Evolutionary conservation across 30 jellyfish, hydroid and myxozoan species (phyloP).

Genomic region (Phacellophora camtschatica): DNA sequence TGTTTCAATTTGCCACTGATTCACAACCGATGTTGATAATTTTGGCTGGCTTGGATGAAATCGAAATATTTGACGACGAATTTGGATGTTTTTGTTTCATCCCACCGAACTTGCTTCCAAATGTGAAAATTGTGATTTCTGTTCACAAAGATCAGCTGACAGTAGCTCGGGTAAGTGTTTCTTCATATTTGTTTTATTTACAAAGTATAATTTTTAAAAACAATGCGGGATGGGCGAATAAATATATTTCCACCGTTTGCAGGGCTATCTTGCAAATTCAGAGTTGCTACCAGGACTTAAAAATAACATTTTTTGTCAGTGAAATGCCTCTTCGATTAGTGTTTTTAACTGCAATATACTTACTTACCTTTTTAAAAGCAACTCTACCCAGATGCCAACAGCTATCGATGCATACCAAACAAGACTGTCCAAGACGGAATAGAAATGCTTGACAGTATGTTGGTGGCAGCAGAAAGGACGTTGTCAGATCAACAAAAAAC

Average conservation of each 20-base stretch:
- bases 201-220: not conserved
- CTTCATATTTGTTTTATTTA: not conserved
- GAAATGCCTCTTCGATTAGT: no score
- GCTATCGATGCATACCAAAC: constrained; percentile 35
- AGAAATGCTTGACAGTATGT: constrained; percentile 57
- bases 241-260: not conserved
- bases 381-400: constrained; percentile 16
- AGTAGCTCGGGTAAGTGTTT: constrained; percentile 13
- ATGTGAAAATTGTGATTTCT: constrained; percentile 56
- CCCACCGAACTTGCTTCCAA: constrained; percentile 15
- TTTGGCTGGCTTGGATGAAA: constrained; percentile 50
- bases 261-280: not conserved
- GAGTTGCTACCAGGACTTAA: no score
- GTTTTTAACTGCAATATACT: no score
- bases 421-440: constrained; percentile 40
- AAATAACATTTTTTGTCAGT: no score
- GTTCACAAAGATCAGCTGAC: constrained; percentile 20
- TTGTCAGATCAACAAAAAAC: constrained; percentile 53
- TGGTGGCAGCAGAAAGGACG: constrained; percentile 59
- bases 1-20: constrained; percentile 78
- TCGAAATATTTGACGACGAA: constrained; percentile 24
- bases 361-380: no score
- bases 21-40: constrained; percentile 72
- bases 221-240: not conserved
- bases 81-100: constrained; percentile 6